Evolutionary conservation across 2,113 vertebrate genomes (phyloP), one percentile per base, ranked within the genome.

Genomic region (Cyanoliseus patagonus): DNA sequence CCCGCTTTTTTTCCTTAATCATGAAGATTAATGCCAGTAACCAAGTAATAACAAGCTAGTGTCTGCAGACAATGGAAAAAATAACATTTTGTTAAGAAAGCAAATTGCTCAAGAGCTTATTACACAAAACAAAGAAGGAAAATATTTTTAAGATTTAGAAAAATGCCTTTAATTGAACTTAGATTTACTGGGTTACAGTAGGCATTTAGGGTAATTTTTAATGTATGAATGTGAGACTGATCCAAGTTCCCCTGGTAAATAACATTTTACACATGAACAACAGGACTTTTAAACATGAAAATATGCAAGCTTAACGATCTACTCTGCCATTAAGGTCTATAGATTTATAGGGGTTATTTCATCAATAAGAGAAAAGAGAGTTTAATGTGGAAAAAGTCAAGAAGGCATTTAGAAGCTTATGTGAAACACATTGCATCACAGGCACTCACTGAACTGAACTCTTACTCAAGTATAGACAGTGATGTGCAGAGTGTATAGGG

Each of bases 171-270:
- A 93, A 94, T 81, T 93, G 62, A 94, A 88, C 93, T 95, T 90
- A 67, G 30, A 94, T 53, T 78, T 49, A 81, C 47, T 96, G 69
- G 5, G 17, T 83, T 96, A 83, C 73, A 90, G 76, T 51, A 83
- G 76, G 55, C 70, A 76, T 96, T 95, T 96, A 82, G 66, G 47
- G 62, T 87, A 96, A 76, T 94, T 95, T 95, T 96, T 92, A 89
- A 91, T 95, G 55, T 88, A 95, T 86, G 69, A 93, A 82, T 46
- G 62, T 78, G 86, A 75, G 73, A 82, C 33, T 78, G 52, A 64
- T 94, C 76, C 83, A 94, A 88, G 69, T 88, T 97, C 44, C 44
- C 31, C 57, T 84, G 70, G 86, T 89, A 93, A 96, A 86, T 86
- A 93, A 76, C 33, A 79, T 52, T 69, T 92, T 93, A 89, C 69